Conservation (phyloP, 2,888 invertebrate species). For the Chrysolina americana region DNA sequence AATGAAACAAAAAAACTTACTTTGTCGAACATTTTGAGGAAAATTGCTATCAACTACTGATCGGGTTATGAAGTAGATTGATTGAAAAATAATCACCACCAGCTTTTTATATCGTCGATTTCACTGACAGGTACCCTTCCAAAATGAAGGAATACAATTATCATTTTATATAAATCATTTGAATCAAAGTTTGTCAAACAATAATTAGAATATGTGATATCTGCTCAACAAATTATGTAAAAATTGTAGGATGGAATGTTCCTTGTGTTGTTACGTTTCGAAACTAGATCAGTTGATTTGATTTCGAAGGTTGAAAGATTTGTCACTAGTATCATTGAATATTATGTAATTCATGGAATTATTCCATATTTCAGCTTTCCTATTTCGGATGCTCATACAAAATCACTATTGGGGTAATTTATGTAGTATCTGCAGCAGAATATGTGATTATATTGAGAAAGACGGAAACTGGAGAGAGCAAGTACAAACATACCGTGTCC, state of each 20-base stretch:
- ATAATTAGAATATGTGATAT: too few species aligned
- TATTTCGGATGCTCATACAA: too few species aligned
- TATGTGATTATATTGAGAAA: too few species aligned
- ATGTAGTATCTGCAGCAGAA: too few species aligned
- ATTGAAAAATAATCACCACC: neutral
- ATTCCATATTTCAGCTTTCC: too few species aligned
- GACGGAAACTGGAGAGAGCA: too few species aligned
- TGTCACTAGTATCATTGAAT: too few species aligned
- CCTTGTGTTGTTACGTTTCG: neutral
- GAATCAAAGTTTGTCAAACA: neutral
- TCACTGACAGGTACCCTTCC: constrained; percentile 29
- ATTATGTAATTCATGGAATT: too few species aligned
- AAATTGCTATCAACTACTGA: neutral
- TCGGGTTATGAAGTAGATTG: neutral
- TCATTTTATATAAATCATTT: neutral
- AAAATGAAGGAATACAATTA: neutral
- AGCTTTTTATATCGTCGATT: neutral
- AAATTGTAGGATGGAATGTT: neutral
- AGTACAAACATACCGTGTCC: too few species aligned
- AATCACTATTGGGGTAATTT: too few species aligned
- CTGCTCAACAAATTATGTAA: neutral
- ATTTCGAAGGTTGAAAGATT: too few species aligned
- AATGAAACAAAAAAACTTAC: neutral
- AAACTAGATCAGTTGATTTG: too few species aligned
- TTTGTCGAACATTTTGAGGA: neutral